These are phyloP conservation scores for Heliconius congener DNA, from an alignment of 1,140 invertebrate genomes.

Conservation along the genomic window DNA sequence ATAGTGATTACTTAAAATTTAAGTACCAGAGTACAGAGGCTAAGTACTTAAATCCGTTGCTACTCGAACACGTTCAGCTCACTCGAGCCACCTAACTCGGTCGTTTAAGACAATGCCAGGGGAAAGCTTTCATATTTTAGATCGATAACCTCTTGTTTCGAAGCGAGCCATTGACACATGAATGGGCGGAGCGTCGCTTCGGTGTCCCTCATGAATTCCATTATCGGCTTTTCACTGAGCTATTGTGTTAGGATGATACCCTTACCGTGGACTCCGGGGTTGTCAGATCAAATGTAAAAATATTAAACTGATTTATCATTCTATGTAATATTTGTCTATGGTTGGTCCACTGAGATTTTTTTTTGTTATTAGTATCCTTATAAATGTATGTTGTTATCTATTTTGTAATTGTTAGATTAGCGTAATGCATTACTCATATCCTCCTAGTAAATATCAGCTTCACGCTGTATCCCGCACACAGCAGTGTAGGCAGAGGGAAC, in stretches of 20 bases:
- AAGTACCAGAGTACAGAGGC: constrained; percentile 9
- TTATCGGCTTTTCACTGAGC: constrained; percentile 43
- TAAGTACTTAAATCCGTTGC: constrained; percentile 28
- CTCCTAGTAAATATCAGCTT: too few species aligned
- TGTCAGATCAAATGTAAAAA: constrained; percentile 10
- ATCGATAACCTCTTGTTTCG: constrained; percentile 69
- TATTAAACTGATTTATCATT: background rate
- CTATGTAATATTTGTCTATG: constrained; percentile 15
- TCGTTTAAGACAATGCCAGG: constrained; percentile 64
- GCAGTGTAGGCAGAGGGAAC: too few species aligned
- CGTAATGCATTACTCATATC: too few species aligned
- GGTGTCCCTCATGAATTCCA: constrained; percentile 45
- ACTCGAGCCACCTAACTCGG: constrained; percentile 49
- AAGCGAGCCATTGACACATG: constrained; percentile 61
- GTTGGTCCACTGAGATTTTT: too few species aligned
- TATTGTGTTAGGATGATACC: constrained; percentile 39
- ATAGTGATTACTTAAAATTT: background rate
- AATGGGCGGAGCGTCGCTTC: constrained; percentile 41
- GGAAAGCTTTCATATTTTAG: constrained; percentile 64
- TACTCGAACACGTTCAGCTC: constrained; percentile 44
- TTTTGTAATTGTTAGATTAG: too few species aligned
- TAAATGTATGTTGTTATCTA: too few species aligned
- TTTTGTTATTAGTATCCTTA: too few species aligned
- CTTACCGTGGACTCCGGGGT: constrained; percentile 12
- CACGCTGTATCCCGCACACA: too few species aligned